Evolutionary conservation across 2,797 vertebrate species (phyloP), one percentile per base, ranked within the genome.

Genomic region (Schizopygopsis malacanthus): DNA sequence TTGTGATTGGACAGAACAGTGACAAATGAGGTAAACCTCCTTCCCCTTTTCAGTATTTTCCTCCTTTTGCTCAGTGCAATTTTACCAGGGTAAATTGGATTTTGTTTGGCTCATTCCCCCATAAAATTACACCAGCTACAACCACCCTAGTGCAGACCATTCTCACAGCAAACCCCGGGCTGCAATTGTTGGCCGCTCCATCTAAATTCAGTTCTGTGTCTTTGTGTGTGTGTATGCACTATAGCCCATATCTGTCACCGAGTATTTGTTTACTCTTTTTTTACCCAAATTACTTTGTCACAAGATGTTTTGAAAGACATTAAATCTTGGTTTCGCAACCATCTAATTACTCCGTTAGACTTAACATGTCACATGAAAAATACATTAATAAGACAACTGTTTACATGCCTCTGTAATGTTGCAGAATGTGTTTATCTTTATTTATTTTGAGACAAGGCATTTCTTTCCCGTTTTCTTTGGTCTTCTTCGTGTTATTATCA

Each of bases 31-130:
- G 88, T 89, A 82, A 91, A 91, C 90, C 91, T 90, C 87, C 85
- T 91, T 89, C 90, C 86, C 89, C 86, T 88, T 87, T 73, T 76
- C 77, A 79, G 79, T 90, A 78, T 85, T 80, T 89, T 87, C 82
- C 13, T 28, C 77, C 69, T 71, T 69, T 86, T 86, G 84, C 88
- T 82, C 88, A 85, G 91, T 84, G 92, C 92, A 93, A 92, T 94
- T 94, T 94, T 92, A 87, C 90, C 79, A 73, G 47, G 90, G 92
- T 92, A 94, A 95, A 95, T 95, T 95, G 94, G 90, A 93, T 93
- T 92, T 92, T 93, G 91, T 94, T 93, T 92, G 89, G 89, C 85
- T 92, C 91, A 59, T 89, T 90, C 88, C 89, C 83, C 91, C 85
- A 90, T 67, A 71, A 87, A 89, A 89, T 85, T 90, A 63, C 70